Percentiles rank a stretch among this genome's conserved stretches.
These are phyloP conservation scores for Nerophis ophidion DNA, from an alignment of 2,113 vertebrate species.

Conservation along the genomic window DNA sequence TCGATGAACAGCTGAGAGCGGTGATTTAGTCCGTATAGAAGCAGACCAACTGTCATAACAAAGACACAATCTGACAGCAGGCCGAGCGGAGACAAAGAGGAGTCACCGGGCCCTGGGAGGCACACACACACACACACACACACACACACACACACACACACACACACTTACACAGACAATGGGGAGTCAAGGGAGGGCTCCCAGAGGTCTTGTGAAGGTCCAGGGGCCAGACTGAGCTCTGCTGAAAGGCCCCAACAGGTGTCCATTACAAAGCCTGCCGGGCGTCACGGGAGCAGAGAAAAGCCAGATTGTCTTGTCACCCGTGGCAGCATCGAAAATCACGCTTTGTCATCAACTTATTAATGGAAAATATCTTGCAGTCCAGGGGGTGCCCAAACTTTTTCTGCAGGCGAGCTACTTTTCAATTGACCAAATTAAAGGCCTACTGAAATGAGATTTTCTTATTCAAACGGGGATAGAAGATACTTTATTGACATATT, in stretches of 20 bases:
- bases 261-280: conserved; percentile 60
- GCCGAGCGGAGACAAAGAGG: conserved; percentile 65
- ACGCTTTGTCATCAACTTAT: too few relatives aligned
- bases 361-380: not conserved
- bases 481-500: too few relatives aligned
- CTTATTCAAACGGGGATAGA: too few relatives aligned
- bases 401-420: too few relatives aligned
- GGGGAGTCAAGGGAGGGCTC: conserved; percentile 48
- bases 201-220: conserved; percentile 36
- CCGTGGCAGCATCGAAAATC: conserved; percentile 4
- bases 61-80: conserved; percentile 65
- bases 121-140: conserved; percentile 36
- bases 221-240: conserved; percentile 41
- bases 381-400: too few relatives aligned
- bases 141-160: conserved; percentile 15
- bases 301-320: conserved; percentile 11
- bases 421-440: too few relatives aligned
- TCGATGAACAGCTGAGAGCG: conserved; percentile 78
- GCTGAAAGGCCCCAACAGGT: conserved; percentile 43
- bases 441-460: too few relatives aligned
- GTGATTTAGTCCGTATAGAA: conserved; percentile 77
- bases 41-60: conserved; percentile 77
- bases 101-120: conserved; percentile 59
- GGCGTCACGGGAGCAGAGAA: conserved; percentile 28
- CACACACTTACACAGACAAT: conserved; percentile 54